A percentile compares a stretch with the other conserved stretches of the same genome.
Evolutionary conservation across 1,140 invertebrate species (phyloP).

Genomic region (Palaemon carinicauda): DNA sequence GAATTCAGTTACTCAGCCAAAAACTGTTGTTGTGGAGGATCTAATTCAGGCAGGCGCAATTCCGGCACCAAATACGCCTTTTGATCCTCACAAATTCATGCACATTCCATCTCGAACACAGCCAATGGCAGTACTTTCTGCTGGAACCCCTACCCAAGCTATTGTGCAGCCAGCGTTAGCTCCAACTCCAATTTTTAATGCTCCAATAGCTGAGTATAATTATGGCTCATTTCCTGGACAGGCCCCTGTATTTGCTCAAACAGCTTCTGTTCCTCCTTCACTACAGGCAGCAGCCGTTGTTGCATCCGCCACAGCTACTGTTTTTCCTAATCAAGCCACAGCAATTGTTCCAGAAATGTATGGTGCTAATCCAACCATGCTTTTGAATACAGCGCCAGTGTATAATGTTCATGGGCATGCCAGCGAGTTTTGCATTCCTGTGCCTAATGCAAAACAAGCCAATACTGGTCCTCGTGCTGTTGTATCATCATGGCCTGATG

Average conservation of each 20-base stretch:
- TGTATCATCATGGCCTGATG: conserved; percentile 48
- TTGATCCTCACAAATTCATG: conserved; percentile 46
- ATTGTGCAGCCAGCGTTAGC: conserved; percentile 48
- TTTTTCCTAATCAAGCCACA: conserved; percentile 45
- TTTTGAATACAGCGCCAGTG: conserved; percentile 43
- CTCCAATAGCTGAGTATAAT: conserved; percentile 46
- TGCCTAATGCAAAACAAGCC: conserved; percentile 43
- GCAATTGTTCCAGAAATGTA: conserved; percentile 51
- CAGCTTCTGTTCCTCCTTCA: conserved; percentile 19
- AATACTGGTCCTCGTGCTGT: conserved; percentile 15
- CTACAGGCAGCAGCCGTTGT: conserved; percentile 5
- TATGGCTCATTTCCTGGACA: conserved; percentile 47
- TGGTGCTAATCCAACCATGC: conserved; percentile 39
- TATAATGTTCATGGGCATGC: conserved; percentile 45
- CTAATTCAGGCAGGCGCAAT: conserved; percentile 16
- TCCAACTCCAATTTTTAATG: conserved; percentile 39
- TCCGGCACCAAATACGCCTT: conserved; percentile 20
- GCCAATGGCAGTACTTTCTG: conserved; percentile 44
- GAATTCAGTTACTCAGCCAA: conserved; percentile 7
- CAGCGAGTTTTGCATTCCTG: conserved; percentile 44
- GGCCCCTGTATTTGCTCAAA: conserved; percentile 45
- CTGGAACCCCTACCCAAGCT: conserved; percentile 34
- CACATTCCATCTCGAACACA: conserved; percentile 35
- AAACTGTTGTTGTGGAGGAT: conserved; percentile 36
- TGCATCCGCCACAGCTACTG: conserved; percentile 10